Evolutionary conservation across 2,888 invertebrate genomes (phyloP).

Genomic region (Lepeophtheirus nordmannii): DNA sequence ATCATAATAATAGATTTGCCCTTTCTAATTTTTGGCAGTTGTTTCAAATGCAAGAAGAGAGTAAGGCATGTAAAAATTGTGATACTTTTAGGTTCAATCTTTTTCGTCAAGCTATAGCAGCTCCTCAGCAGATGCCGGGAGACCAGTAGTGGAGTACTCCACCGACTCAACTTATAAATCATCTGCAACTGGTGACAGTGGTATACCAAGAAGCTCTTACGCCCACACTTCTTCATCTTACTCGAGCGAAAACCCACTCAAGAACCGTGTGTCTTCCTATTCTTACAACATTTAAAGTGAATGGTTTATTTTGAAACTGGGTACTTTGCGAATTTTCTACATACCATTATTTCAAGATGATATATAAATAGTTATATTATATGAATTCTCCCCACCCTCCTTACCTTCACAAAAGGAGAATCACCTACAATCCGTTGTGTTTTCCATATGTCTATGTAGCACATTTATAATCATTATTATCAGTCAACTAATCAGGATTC

Average conservation of each 20-base stretch:
- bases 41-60: not conserved
- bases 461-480: no score
- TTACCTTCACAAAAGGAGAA: no score
- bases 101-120: slow-evolving; percentile 13
- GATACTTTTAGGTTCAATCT: slow-evolving; percentile 3
- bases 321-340: no score
- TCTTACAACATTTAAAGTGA: slow-evolving; percentile 19
- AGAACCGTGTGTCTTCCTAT: slow-evolving; percentile 9
- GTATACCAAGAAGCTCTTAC: slow-evolving; percentile 19
- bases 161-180: slow-evolving; percentile 9
- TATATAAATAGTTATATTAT: no score
- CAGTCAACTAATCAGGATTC: no score
- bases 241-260: slow-evolving; percentile 15
- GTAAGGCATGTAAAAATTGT: slow-evolving; percentile 6
- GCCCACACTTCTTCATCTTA: slow-evolving; percentile 9
- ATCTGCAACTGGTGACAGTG: not conserved
- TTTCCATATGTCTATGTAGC: no score
- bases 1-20: slow-evolving; percentile 6
- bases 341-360: no score
- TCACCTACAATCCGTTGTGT: no score
- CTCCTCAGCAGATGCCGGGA: not conserved
- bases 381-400: no score
- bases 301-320: no score
- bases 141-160: slow-evolving; percentile 14
- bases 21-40: slow-evolving; percentile 8